phyloP scores from a whole-genome alignment of 2,113 vertebrate species.

The Limnothrissa miodon region DNA sequence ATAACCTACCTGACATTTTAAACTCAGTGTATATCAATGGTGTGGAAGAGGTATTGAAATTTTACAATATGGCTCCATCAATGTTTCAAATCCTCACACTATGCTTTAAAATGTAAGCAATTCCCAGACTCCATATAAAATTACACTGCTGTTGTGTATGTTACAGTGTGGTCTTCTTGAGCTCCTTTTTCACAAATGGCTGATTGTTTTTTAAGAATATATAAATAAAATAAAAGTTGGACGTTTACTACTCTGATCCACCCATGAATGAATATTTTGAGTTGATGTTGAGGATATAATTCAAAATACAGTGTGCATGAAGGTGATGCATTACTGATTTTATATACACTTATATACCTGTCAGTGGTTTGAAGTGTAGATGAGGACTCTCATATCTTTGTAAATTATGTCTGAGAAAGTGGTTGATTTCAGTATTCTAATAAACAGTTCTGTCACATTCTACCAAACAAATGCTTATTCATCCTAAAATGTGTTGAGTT shows the following conservation, averaged over 20 bases:
- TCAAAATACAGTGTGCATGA: not conserved
- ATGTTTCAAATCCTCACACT: not conserved
- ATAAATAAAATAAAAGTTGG: not conserved
- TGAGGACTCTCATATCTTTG: slow-evolving; percentile 8
- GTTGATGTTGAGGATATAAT: no score
- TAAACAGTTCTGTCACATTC: not conserved
- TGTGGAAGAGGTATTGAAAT: not conserved
- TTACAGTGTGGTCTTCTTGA: not conserved
- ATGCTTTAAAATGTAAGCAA: not conserved
- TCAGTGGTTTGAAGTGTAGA: not conserved
- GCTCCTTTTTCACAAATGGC: not conserved
- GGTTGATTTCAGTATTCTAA: slow-evolving; percentile 15
- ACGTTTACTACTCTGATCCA: not conserved
- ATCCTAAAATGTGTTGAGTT: not conserved
- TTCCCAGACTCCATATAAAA: not conserved
- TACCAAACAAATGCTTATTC: not conserved
- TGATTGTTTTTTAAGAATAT: no score
- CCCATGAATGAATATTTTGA: slow-evolving; percentile 4
- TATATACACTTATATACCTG: not conserved
- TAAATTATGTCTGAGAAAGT: not conserved
- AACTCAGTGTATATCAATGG: not conserved
- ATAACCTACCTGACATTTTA: not conserved
- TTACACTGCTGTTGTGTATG: not conserved
- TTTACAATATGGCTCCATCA: not conserved
- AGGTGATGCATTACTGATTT: not conserved